Base-by-base conservation (phyloP, 2,113 vertebrate genomes). In the Catagonus wagneri region DNA sequence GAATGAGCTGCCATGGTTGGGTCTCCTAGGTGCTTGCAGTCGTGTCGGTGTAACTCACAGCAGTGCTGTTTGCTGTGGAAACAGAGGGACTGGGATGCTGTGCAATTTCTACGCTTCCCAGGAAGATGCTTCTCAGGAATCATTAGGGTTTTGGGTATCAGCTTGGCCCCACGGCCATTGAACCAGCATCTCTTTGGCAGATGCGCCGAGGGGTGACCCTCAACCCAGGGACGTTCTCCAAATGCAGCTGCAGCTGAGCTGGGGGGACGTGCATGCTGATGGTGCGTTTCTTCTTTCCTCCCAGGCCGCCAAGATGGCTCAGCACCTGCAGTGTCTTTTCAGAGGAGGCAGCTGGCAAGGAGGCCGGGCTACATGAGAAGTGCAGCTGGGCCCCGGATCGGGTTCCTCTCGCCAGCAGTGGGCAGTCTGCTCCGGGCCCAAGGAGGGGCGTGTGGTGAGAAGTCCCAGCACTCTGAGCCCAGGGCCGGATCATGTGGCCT, bases 321-420 rank as follows among this genome's bases (percentile, higher is more conserved):
- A 75, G 80, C 97, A 74, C 95, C 96, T 71, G 96, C 91, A 8
- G 96, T 50, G 8, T 95, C 93, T 65, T 87, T 95, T 75, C 93
- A 20, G 81, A 98, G 97, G 86, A 99, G 98, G 98, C 98, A 98
- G 94, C 97, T 98, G 97, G 98, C 98, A 81, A 98, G 94, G 96
- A 98, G 98, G 91, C 99, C 98, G 0, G 99, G 99, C 61, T 99
- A 99, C 97, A 97, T 99, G 99, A 99, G 99, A 93, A 96, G 96
- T 32, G 96, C 98, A 52, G 92, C 85, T 50, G 94, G 92, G 93
- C 52, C 15, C 0, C 96, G 93, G 96, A 68, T 81, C n/a, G 16
- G 93, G 36, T 97, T 97, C 92, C 97, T 95, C 75, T 76, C 95
- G 65, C 14, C n/a, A 1, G 34, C 15, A 68, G 71, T n/a, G 39